Conservation (phyloP, 2,888 invertebrate species). For the Cephalotes varians region DNA sequence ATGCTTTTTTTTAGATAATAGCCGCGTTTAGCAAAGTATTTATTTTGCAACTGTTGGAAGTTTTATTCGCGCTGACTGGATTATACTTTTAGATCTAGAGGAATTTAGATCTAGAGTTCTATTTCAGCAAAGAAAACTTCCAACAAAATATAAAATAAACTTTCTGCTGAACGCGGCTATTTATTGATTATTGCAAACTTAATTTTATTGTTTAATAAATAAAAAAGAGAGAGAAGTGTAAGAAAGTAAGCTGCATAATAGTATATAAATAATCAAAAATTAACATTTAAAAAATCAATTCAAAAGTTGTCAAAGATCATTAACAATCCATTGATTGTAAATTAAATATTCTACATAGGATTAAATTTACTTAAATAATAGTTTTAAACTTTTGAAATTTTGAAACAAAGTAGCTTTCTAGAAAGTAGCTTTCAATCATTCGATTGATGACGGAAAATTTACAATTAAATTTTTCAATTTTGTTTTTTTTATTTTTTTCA, state of each 20-base stretch:
- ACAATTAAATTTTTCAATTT: background rate
- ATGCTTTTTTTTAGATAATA: too few species aligned
- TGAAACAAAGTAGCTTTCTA: background rate
- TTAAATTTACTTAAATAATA: background rate
- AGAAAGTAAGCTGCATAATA: background rate
- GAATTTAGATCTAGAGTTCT: too few species aligned
- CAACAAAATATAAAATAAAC: too few species aligned
- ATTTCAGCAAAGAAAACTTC: too few species aligned
- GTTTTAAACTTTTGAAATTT: background rate
- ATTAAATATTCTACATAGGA: background rate
- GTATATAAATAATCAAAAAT: background rate
- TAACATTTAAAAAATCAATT: background rate
- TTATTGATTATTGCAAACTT: background rate
- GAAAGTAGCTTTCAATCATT: background rate
- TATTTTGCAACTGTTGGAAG: too few species aligned
- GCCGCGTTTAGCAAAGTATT: too few species aligned
- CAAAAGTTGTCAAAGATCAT: background rate
- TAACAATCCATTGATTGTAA: background rate
- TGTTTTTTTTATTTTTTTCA: background rate
- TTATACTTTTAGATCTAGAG: too few species aligned
- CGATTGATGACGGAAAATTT: background rate
- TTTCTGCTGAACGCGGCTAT: too few species aligned
- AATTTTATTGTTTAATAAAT: background rate
- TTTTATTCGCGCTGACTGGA: too few species aligned
- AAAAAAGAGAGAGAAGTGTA: background rate